These are phyloP conservation scores for Ceratina calcarata DNA, from an alignment of 1,140 invertebrate species.

Conservation along the genomic window DNA sequence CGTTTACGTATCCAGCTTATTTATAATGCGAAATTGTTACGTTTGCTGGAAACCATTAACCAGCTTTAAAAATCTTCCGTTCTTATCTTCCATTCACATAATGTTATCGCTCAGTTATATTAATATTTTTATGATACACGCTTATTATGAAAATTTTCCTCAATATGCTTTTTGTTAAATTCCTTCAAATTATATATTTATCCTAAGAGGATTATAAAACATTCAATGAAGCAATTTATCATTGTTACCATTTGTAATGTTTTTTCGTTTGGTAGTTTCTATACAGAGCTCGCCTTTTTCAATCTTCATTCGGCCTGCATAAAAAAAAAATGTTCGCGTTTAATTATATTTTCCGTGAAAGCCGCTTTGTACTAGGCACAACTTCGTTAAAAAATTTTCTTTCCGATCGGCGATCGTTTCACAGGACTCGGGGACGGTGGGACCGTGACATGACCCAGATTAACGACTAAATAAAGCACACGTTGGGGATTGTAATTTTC, in stretches of 20 bases:
- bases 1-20: slow-evolving; percentile 16
- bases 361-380: neutral
- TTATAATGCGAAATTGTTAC: slow-evolving; percentile 2
- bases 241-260: neutral
- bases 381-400: slow-evolving; percentile 32
- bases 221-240: too few relatives aligned
- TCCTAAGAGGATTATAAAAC: neutral
- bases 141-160: slow-evolving; percentile 17
- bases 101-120: neutral
- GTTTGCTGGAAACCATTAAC: neutral
- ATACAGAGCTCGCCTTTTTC: neutral
- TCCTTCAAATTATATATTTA: neutral
- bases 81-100: neutral
- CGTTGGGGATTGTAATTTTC: slow-evolving; percentile 40
- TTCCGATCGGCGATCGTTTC: slow-evolving; percentile 16
- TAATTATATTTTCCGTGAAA: neutral
- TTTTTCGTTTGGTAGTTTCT: neutral
- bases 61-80: neutral
- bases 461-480: slow-evolving; percentile 38
- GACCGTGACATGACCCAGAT: slow-evolving; percentile 18
- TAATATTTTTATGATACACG: neutral
- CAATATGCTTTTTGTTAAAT: too few relatives aligned
- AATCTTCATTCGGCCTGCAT: neutral
- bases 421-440: too few relatives aligned
- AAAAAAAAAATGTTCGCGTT: neutral